Evolutionary conservation across 2,797 vertebrate species (phyloP).

Genomic region (Parotocinclus haroldoi): DNA sequence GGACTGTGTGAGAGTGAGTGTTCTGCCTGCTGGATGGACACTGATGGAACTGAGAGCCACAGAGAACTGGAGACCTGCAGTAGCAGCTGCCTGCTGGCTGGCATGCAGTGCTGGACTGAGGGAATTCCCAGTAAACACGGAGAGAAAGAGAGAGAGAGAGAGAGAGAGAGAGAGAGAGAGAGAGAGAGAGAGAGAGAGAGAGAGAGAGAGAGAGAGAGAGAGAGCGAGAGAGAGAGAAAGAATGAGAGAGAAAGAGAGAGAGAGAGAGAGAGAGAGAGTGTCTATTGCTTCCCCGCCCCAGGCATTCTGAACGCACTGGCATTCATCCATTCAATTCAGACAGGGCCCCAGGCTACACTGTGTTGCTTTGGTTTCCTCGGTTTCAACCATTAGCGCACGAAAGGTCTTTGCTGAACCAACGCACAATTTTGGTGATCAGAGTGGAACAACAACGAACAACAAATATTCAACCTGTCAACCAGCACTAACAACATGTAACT

Average conservation of each 20-base stretch:
- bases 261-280: conserved; percentile 34
- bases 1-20: conserved; percentile 6
- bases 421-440: conserved; percentile 18
- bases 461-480: conserved; percentile 1
- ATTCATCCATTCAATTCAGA: conserved; percentile 49
- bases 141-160: conserved; percentile 52
- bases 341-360: conserved; percentile 48
- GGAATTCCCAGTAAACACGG: conserved; percentile 16
- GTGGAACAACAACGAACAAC: conserved; percentile 17
- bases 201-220: conserved; percentile 31
- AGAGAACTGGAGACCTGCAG: conserved; percentile 21
- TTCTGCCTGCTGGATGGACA: conserved; percentile 20
- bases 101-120: conserved; percentile 31
- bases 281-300: conserved; percentile 38
- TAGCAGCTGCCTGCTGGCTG: conserved; percentile 46
- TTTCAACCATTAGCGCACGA: conserved; percentile 32
- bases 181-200: conserved; percentile 53
- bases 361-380: conserved; percentile 46
- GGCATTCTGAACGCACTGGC: conserved; percentile 46
- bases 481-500: neutral
- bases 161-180: conserved; percentile 33
- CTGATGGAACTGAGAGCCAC: conserved; percentile 4
- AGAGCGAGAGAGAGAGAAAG: too few relatives aligned
- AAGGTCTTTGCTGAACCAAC: conserved; percentile 7
- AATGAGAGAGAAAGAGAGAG: conserved; percentile 51